phyloP scores from a whole-genome alignment of 2,888 invertebrate species.

The Pheosia tremula region DNA sequence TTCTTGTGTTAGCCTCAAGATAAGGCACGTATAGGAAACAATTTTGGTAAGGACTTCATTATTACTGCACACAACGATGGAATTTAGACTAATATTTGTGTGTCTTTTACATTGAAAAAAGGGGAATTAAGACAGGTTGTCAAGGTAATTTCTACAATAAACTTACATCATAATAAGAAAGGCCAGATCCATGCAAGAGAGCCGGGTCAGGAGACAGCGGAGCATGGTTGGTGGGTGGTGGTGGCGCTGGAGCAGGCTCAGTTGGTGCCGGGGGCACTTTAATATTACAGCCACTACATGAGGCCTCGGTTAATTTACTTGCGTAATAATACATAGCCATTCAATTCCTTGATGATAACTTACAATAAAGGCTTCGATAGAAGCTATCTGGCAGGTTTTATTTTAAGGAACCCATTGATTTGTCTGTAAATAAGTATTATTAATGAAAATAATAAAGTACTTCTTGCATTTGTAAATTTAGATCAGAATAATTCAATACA shows the following conservation, averaged over 20 bases:
- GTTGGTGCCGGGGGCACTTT: constrained; percentile 72
- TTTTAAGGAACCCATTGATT: constrained; percentile 55
- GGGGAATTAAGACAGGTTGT: too few relatives aligned
- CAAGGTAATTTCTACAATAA: background rate
- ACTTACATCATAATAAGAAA: constrained; percentile 79
- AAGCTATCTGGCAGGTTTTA: constrained; percentile 48
- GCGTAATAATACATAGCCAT: constrained; percentile 90
- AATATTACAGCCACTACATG: constrained; percentile 84
- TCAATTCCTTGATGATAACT: constrained; percentile 65
- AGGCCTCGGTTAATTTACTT: constrained; percentile 87
- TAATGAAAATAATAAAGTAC: too few relatives aligned
- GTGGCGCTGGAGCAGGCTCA: constrained; percentile 63
- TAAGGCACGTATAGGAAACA: too few relatives aligned
- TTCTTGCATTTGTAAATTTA: too few relatives aligned
- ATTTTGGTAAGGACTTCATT: too few relatives aligned
- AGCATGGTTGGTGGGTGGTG: constrained; percentile 65
- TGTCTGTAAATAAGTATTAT: constrained; percentile 40
- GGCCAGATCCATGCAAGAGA: constrained; percentile 68
- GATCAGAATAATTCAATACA: too few relatives aligned
- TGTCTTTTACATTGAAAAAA: too few relatives aligned
- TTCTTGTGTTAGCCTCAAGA: too few relatives aligned
- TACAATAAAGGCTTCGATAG: constrained; percentile 46
- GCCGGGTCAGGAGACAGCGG: constrained; percentile 65
- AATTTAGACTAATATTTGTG: too few relatives aligned
- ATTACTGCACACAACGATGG: too few relatives aligned